phyloP scores from a whole-genome alignment of 2,113 vertebrate genomes.

The Proteles cristata region DNA sequence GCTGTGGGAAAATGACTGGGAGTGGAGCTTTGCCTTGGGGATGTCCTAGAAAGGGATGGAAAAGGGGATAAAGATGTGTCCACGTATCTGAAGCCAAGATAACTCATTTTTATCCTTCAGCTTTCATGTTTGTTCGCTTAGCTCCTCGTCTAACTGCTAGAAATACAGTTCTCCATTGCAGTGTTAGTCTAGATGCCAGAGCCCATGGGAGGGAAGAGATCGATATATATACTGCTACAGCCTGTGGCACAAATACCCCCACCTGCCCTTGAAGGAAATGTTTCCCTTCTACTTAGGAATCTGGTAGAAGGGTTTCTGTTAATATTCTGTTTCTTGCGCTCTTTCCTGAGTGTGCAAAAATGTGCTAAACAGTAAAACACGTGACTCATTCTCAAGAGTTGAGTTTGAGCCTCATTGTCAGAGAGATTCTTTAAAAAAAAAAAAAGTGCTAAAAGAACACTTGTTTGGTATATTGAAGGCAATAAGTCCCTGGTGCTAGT shows the following conservation, averaged over 20 bases:
- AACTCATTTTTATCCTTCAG: not conserved
- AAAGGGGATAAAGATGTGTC: not conserved
- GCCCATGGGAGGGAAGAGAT: not conserved
- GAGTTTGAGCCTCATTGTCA: not conserved
- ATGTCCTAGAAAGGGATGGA: not conserved
- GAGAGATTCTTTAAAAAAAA: not conserved
- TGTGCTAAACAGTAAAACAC: not conserved
- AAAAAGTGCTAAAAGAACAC: not conserved
- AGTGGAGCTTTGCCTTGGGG: not conserved
- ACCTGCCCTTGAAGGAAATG: not conserved
- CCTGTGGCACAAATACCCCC: not conserved
- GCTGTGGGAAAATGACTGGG: not conserved
- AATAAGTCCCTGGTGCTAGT: not conserved
- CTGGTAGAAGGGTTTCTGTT: not conserved
- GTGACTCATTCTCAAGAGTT: not conserved
- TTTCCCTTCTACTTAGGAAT: not conserved
- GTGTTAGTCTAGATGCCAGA: not conserved
- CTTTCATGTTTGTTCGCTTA: not conserved
- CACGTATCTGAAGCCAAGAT: not conserved
- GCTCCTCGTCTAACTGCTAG: not conserved
- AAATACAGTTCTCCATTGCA: not conserved
- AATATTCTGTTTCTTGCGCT: not conserved
- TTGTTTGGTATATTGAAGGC: not conserved
- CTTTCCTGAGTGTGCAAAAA: not conserved
- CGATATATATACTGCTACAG: not conserved